Percentiles rank a stretch among this genome's conserved stretches.
Evolutionary conservation across 2,113 vertebrate species (phyloP).

Genomic region (Neolamprologus modestus): DNA sequence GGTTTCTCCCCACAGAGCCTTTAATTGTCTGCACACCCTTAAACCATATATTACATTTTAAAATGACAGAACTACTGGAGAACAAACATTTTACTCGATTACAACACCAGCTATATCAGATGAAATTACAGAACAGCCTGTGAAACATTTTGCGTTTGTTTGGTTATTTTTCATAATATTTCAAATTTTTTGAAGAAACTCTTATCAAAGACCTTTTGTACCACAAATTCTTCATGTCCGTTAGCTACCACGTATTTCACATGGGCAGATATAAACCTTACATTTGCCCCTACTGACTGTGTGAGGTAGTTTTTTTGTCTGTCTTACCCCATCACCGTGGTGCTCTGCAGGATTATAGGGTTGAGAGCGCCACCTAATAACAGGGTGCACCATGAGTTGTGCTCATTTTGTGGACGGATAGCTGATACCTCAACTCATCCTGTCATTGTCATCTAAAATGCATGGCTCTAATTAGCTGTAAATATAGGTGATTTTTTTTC

Average conservation of each 20-base stretch:
- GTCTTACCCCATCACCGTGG: background rate
- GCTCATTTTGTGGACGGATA: constrained; percentile 45
- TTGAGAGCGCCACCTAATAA: constrained; percentile 45
- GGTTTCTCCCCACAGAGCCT: background rate
- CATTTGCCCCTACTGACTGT: background rate
- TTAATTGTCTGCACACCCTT: background rate
- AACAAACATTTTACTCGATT: background rate
- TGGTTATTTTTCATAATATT: background rate
- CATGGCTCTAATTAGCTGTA: constrained; percentile 63
- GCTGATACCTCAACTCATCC: constrained; percentile 57
- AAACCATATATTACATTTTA: constrained; percentile 10
- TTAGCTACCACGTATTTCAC: background rate
- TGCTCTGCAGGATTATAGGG: constrained; percentile 42
- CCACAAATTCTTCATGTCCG: background rate
- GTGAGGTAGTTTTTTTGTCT: constrained; percentile 17
- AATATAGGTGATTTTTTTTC: constrained; percentile 46
- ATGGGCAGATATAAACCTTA: background rate
- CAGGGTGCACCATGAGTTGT: constrained; percentile 25
- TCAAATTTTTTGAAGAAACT: background rate
- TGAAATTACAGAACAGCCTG: constrained; percentile 1
- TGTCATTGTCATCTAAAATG: constrained; percentile 55
- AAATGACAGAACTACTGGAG: constrained; percentile 24
- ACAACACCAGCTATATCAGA: background rate
- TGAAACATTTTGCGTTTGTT: background rate
- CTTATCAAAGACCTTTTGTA: background rate